Conservation (phyloP, 2,888 invertebrate genomes). For the Podabrus alpinus region DNA sequence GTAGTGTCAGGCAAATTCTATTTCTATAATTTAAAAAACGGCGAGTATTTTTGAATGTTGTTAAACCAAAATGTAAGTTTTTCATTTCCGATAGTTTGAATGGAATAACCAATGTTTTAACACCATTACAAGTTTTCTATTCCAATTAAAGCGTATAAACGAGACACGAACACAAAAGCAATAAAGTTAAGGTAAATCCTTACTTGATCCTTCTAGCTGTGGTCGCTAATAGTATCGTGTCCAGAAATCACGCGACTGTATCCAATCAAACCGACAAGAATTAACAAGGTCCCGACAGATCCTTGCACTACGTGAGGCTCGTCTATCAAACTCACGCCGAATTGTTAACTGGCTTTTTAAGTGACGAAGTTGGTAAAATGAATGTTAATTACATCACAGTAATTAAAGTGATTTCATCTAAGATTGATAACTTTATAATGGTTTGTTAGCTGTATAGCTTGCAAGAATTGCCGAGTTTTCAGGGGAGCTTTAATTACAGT, state of each 20-base stretch:
- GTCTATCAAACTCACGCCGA: constrained; percentile 27
- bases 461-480: constrained; percentile 29
- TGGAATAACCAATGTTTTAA: constrained; percentile 1
- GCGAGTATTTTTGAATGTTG: neutral
- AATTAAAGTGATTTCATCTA: constrained; percentile 32
- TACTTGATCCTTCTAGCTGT: constrained; percentile 40
- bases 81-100: neutral
- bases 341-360: constrained; percentile 32
- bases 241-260: constrained; percentile 39
- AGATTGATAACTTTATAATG: constrained; percentile 35
- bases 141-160: constrained; percentile 35
- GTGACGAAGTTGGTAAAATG: constrained; percentile 29
- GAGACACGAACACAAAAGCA: constrained; percentile 38
- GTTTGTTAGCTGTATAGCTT: constrained; percentile 30
- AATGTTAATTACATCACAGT: constrained; percentile 31
- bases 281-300: constrained; percentile 37
- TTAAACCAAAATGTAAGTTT: neutral
- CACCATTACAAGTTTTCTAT: constrained; percentile 21
- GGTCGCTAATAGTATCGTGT: constrained; percentile 44
- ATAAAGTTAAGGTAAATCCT: constrained; percentile 45
- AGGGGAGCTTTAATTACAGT: constrained; percentile 30
- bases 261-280: constrained; percentile 38
- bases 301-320: constrained; percentile 25
- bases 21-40: neutral
- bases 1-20: neutral